Evolutionary conservation across 2,797 vertebrate genomes (phyloP).

Genomic region (Melanogrammus aeglefinus): DNA sequence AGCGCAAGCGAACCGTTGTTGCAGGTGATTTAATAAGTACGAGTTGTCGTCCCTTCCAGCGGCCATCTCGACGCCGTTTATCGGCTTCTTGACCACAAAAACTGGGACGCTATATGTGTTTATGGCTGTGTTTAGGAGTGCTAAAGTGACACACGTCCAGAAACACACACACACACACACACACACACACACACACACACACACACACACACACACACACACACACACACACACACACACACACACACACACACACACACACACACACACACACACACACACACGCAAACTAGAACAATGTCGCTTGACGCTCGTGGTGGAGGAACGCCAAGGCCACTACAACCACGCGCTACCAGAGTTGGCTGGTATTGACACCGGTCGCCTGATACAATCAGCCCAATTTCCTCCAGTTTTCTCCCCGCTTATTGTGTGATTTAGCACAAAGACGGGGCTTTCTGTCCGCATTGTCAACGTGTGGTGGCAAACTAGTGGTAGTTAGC

Average conservation of each 20-base stretch:
- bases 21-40: neutral
- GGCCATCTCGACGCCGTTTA: neutral
- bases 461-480: slow-evolving; percentile 42
- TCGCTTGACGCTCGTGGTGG: slow-evolving; percentile 16
- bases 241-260: slow-evolving; percentile 8
- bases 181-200: slow-evolving; percentile 7
- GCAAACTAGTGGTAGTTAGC: slow-evolving; percentile 66
- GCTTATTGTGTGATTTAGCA: slow-evolving; percentile 20
- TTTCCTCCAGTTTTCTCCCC: neutral
- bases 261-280: slow-evolving; percentile 5
- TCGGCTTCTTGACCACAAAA: neutral
- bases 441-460: slow-evolving; percentile 2
- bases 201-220: slow-evolving; percentile 5
- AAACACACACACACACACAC: slow-evolving; percentile 5
- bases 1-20: neutral
- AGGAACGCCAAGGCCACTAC: neutral
- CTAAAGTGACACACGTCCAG: neutral
- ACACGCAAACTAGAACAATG: slow-evolving; percentile 28
- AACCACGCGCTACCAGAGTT: neutral
- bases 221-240: slow-evolving; percentile 8
- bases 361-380: neutral
- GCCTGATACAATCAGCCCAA: neutral
- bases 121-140: neutral
- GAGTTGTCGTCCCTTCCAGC: neutral
- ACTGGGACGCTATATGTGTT: neutral